Base-by-base conservation (phyloP, 1,140 invertebrate genomes). In the Zaprionus taronus region DNA sequence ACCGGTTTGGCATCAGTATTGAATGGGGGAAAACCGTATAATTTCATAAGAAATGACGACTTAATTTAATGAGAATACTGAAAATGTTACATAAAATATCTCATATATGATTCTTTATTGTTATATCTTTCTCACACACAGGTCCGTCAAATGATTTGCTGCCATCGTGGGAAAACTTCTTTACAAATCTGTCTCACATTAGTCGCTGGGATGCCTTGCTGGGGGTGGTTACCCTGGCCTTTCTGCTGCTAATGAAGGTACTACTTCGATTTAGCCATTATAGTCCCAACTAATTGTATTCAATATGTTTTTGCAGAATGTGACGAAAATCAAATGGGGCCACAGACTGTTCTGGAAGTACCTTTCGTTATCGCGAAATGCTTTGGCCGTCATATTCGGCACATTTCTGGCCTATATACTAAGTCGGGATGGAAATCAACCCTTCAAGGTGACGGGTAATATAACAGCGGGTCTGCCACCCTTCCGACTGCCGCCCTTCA, bases 301-400 rank as follows among this genome's bases (percentile, higher is more conserved):
- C 20, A 47, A 56, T 60, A 4, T 47, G 2, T 6, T 6, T 6
- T 56, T 51, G 3, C 22, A 98, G 98, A 93, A 98, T 96, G 92
- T 96, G 95, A 55, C 97, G 17, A 86, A 80, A 55, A 78, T 92
- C n/a, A 81, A 73, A 38, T 83, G 80, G 64, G 64, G 75, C 17
- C 76, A 80, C 17, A 70, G 90, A 60, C 97, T 28, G 97, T 96
- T 94, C 96, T 78, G 94, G 98, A 20, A 97, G 97, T 94, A 95
- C 94, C 77, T 98, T 96, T 96, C 98, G 96, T 5, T 95, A 94
- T 72, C 94, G 93, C 83, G 97, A 63, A 98, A 98, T 84, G 97
- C 97, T 1, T 93, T 97, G 4, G 94, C 96, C 1, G 97, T 98
- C 2, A 93, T 97, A 2, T 89, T 96, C 3, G 96, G 96, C 34